A percentile compares a stretch with the other conserved stretches of the same genome.
Conservation (phyloP, 1,140 invertebrate species). For the Belonocnema kinseyi region DNA sequence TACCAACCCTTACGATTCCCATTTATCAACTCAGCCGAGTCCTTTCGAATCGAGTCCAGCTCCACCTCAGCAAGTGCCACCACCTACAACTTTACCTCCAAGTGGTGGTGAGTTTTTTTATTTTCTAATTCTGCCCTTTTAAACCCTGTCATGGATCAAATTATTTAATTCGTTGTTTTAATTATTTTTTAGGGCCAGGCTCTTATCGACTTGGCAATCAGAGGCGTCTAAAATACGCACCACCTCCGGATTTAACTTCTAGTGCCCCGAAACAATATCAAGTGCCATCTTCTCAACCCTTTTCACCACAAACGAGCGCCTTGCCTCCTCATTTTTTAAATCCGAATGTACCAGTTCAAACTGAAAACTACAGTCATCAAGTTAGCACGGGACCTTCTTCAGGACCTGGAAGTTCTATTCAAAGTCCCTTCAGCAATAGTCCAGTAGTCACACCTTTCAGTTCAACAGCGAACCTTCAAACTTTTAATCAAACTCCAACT, state of each 20-base stretch:
- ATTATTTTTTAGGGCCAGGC: conserved; percentile 53
- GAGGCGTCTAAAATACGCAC: conserved; percentile 69
- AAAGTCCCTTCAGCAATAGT: conserved; percentile 60
- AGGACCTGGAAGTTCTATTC: conserved; percentile 50
- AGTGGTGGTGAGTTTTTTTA: conserved; percentile 49
- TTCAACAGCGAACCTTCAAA: conserved; percentile 2
- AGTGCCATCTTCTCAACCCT: conserved; percentile 31
- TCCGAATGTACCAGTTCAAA: conserved; percentile 44
- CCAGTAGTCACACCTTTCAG: conserved; percentile 41
- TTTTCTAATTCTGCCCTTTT: not conserved
- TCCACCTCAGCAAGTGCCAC: conserved; percentile 31
- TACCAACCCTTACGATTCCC: conserved; percentile 35
- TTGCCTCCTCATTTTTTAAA: conserved; percentile 48
- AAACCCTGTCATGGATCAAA: not conserved
- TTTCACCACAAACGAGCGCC: conserved; percentile 36
- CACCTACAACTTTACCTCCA: conserved; percentile 44
- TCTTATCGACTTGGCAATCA: conserved; percentile 71
- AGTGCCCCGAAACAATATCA: conserved; percentile 37
- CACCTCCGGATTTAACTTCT: conserved; percentile 65
- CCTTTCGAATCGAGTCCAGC: conserved; percentile 22
- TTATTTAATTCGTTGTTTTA: not conserved
- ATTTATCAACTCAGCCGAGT: not conserved
- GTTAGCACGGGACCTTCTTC: conserved; percentile 47
- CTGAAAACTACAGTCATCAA: conserved; percentile 38
- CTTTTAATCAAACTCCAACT: conserved; percentile 38